Conservation (phyloP, 2,113 vertebrate genomes). For the Chrysemys picta region DNA sequence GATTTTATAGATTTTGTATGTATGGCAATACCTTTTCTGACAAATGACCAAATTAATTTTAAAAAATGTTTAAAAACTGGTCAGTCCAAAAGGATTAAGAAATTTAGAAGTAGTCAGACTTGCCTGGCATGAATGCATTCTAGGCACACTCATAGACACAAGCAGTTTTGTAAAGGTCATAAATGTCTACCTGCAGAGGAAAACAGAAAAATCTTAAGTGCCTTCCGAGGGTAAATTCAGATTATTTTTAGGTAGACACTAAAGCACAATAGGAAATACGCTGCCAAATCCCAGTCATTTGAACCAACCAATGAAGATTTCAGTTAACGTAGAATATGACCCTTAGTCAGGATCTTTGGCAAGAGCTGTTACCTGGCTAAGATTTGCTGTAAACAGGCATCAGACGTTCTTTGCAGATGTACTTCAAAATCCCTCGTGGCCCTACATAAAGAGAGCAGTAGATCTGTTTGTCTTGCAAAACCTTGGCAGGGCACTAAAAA, state of each 20-base stretch:
- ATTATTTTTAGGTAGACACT: neutral
- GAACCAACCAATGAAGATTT: neutral
- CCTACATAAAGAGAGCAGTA: neutral
- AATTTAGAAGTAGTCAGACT: neutral
- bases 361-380: neutral
- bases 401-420: neutral
- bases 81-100: conserved; percentile 18
- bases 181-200: neutral
- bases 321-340: neutral
- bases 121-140: neutral
- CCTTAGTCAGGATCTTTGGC: neutral
- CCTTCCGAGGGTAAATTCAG: neutral
- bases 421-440: neutral
- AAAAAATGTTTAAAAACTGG: neutral
- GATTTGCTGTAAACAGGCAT: neutral
- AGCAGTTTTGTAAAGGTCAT: neutral
- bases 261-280: neutral
- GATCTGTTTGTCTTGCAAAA: neutral
- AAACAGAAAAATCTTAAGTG: neutral
- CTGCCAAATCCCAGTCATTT: neutral
- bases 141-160: neutral
- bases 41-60: conserved; percentile 13
- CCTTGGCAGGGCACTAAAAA: neutral
- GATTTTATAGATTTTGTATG: neutral
- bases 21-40: neutral